Percentiles rank a stretch among this genome's conserved stretches.
Evolutionary conservation across 1,140 invertebrate genomes (phyloP).

Genomic region (Apis dorsata): DNA sequence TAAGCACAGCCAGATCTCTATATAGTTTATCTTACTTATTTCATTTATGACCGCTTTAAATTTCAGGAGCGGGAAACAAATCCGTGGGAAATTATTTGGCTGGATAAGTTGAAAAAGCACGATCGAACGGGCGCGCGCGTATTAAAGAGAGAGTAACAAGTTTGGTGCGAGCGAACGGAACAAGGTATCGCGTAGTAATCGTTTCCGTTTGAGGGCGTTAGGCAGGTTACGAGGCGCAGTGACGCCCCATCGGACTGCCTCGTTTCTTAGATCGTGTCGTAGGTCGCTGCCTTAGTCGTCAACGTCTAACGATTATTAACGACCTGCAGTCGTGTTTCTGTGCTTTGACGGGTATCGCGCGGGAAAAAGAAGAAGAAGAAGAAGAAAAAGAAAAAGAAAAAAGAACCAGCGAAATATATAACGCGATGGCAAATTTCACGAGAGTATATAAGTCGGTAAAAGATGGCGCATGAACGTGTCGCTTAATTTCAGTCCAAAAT

Average conservation of each 20-base stretch:
- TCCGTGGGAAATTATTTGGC: slow-evolving; percentile 2
- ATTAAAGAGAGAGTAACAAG: slow-evolving; percentile 4
- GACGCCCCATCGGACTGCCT: slow-evolving; percentile 14
- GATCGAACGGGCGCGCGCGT: background rate
- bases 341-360: slow-evolving; percentile 16
- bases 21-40: background rate
- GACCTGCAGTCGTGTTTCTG: slow-evolving; percentile 34
- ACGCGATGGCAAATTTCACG: background rate
- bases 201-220: slow-evolving; percentile 30
- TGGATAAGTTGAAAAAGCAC: background rate
- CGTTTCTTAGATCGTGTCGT: slow-evolving; percentile 36
- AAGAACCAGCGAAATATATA: background rate
- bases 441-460: background rate
- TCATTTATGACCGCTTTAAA: background rate
- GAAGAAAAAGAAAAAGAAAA: background rate
- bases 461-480: background rate
- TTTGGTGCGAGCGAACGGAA: background rate
- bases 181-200: slow-evolving; percentile 28
- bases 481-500: background rate
- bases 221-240: background rate
- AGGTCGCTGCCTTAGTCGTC: slow-evolving; percentile 59
- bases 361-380: background rate
- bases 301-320: slow-evolving; percentile 67
- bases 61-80: background rate
- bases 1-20: background rate